Percentiles rank a stretch among this genome's conserved stretches.
phyloP scores from a whole-genome alignment of 2,888 invertebrate species.

The Therioaphis trifolii region DNA sequence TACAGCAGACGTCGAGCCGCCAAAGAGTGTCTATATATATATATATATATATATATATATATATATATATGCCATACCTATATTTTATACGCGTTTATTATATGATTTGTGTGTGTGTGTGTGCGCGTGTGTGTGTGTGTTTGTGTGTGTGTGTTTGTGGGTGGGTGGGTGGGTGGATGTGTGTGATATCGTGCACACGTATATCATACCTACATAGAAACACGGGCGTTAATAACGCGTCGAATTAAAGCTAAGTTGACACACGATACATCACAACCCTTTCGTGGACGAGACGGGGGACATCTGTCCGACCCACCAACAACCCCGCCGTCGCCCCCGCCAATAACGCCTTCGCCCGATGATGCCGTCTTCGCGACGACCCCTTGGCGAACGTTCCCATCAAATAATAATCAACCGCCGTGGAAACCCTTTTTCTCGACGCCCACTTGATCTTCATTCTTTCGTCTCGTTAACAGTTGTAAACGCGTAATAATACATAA shows the following conservation, averaged over 20 bases:
- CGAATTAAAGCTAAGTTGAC: conserved; percentile 62
- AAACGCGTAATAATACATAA: neutral
- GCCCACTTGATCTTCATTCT: conserved; percentile 39
- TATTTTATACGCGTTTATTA: too few species aligned
- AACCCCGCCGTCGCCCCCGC: neutral
- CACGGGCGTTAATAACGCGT: conserved; percentile 61
- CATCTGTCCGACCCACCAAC: conserved; percentile 21
- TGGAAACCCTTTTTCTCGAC: conserved; percentile 42
- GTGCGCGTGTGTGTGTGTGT: too few species aligned
- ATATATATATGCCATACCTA: too few species aligned
- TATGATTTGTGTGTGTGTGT: too few species aligned
- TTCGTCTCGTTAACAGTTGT: conserved; percentile 15
- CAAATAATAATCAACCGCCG: conserved; percentile 44
- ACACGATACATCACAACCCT: conserved; percentile 62
- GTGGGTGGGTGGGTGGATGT: too few species aligned
- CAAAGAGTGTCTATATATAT: too few species aligned
- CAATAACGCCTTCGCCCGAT: neutral
- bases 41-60: neutral
- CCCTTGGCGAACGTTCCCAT: conserved; percentile 17
- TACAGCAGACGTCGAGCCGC: too few species aligned
- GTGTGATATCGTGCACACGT: neutral
- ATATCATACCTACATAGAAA: conserved; percentile 9
- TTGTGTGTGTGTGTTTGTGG: too few species aligned
- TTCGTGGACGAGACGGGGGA: conserved; percentile 28
- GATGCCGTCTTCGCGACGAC: neutral